These are phyloP conservation scores for Caranx ignobilis DNA, from an alignment of 2,113 vertebrate species.

Conservation along the genomic window DNA sequence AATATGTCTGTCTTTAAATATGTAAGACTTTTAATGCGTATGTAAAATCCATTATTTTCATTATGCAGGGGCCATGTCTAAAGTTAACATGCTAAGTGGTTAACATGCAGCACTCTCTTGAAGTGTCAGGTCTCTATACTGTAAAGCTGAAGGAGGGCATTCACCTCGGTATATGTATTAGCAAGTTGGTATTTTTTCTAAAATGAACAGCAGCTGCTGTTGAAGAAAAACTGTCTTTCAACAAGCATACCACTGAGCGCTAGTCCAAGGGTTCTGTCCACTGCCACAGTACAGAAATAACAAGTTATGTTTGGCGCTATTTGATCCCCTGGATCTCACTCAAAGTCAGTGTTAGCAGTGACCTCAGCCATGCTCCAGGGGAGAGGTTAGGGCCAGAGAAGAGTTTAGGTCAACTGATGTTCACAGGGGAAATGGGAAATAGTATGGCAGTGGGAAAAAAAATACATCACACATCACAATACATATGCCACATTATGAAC, in stretches of 20 bases:
- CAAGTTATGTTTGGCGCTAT: slow-evolving; percentile 74
- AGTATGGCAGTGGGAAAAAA: slow-evolving; percentile 4
- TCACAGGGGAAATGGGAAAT: slow-evolving; percentile 14
- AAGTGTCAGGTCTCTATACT: neutral
- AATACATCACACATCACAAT: neutral
- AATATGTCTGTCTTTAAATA: too few relatives aligned
- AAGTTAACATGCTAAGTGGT: neutral
- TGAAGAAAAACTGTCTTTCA: slow-evolving; percentile 38
- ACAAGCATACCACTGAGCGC: slow-evolving; percentile 47
- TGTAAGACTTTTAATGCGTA: neutral
- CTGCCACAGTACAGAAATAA: slow-evolving; percentile 73
- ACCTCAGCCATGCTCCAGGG: slow-evolving; percentile 52
- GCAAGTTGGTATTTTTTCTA: neutral
- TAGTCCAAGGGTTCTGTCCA: slow-evolving; percentile 61
- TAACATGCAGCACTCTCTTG: neutral
- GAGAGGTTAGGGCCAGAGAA: slow-evolving; percentile 53
- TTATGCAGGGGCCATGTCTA: neutral
- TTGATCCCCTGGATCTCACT: slow-evolving; percentile 73
- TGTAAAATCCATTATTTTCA: neutral
- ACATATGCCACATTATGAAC: neutral
- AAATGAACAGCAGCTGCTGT: slow-evolving; percentile 34
- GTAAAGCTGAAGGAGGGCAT: slow-evolving; percentile 6
- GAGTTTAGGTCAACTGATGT: slow-evolving; percentile 45
- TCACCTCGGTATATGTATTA: neutral
- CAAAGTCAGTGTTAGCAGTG: slow-evolving; percentile 68